A percentile compares a stretch with the other conserved stretches of the same genome.
phyloP scores from a whole-genome alignment of 2,888 invertebrate species.

The Loripinus fragilis region DNA sequence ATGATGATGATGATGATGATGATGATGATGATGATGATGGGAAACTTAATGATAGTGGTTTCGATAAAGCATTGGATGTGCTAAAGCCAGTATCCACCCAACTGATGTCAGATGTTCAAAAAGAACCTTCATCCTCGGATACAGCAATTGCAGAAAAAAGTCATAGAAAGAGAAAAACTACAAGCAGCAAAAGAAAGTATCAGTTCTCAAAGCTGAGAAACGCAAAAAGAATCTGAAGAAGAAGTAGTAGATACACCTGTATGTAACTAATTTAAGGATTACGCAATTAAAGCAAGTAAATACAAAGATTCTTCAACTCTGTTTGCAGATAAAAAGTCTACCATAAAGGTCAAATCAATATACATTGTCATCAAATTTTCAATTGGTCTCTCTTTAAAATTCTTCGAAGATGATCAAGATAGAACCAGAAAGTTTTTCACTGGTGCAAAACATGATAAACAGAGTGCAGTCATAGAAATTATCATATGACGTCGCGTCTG shows the following conservation, averaged over 20 bases:
- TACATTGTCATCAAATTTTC: constrained; percentile 8
- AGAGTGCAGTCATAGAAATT: constrained; percentile 30
- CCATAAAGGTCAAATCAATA: constrained; percentile 18
- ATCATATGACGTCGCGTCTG: too few species aligned
- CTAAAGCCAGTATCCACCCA: neutral
- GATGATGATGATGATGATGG: too few species aligned
- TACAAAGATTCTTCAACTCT: constrained; percentile 35
- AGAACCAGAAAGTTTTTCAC: constrained; percentile 16
- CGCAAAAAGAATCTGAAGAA: neutral
- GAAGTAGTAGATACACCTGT: constrained; percentile 25
- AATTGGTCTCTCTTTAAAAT: constrained; percentile 24
- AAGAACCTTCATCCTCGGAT: neutral
- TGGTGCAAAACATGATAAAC: neutral
- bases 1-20: too few species aligned
- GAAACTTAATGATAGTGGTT: neutral
- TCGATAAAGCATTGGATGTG: neutral
- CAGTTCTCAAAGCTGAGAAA: neutral
- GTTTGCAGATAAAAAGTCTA: constrained; percentile 33
- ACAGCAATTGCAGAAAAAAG: neutral
- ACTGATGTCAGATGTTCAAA: neutral
- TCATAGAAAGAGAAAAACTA: too few species aligned
- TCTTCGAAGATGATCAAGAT: constrained; percentile 28
- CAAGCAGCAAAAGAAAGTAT: neutral
- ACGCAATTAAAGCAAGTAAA: constrained; percentile 18
- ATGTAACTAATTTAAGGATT: constrained; percentile 38